Base-by-base conservation (phyloP, 2,888 invertebrate species). In the Trichogramma evanescens region DNA sequence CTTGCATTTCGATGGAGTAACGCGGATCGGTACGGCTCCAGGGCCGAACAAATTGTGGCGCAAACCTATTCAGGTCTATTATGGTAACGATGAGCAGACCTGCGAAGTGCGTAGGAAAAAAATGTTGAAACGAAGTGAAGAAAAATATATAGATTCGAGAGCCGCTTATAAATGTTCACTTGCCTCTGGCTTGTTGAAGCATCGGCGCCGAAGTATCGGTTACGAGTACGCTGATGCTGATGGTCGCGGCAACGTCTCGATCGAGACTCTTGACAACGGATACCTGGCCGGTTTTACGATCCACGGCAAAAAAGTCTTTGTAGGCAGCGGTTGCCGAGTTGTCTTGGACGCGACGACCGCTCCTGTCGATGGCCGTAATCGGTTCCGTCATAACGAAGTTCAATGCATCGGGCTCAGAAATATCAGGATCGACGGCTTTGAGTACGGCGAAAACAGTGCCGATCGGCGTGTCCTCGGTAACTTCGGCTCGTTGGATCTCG, bases 141-240 rank as follows among this genome's bases (percentile, higher is more conserved):
- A 41, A 10, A 51, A 51, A 9, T 8, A 45, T 6, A 53, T 52
- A 44, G 40, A 10, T 6, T 52, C 38, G 43, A 45, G n/a, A 58
- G 26, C 26, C 13, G 44, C 39, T 39, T n/a, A 46, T 40, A 3
- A 45, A 13, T 41, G 0, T 39, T 45, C 3, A 42, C 40, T 42
- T 80, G 84, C 93, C 93, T 77, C 87, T 86, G 63, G 88, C 88
- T 70, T 86, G 85, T 70, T 94, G 94, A 0, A 88, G 79, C 0
- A 84, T 85, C 0, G 86, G 84, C 0, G 94, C 93, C 0, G 90
- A 89, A 1, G 87, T 86, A 72, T 95, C 95, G 0, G 87, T 88
- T 2, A 92, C 94, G 13, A 87, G 78, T 1, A 93, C 88, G 0
- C 89, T 88, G 55, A 93, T 82, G 9, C 89, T 86, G 40, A 95